Evolutionary conservation across 2,113 vertebrate genomes (phyloP).

Genomic region (Eptesicus fuscus): DNA sequence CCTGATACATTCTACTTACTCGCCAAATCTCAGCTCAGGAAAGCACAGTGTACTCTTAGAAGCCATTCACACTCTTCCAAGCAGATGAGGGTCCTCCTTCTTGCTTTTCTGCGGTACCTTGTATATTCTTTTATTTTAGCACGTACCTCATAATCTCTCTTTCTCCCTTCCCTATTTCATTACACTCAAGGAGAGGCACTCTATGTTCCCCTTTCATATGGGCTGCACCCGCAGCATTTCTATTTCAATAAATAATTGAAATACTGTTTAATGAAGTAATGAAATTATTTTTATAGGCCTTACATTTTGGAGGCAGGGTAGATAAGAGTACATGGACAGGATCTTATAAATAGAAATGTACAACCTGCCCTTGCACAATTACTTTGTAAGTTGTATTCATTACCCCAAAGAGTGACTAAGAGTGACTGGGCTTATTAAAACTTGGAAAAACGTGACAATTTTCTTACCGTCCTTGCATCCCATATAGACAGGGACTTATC

Average conservation of each 20-base stretch:
- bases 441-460: neutral
- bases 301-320: neutral
- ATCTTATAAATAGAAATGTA: neutral
- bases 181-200: neutral
- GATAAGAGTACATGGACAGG: neutral
- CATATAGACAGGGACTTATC: conserved; percentile 83
- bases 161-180: neutral
- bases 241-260: neutral
- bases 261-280: neutral
- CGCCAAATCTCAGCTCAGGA: neutral
- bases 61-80: neutral
- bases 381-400: neutral
- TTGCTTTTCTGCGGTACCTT: neutral
- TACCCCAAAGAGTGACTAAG: neutral
- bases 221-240: neutral
- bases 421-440: neutral
- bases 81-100: neutral
- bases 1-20: neutral
- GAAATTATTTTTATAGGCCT: neutral
- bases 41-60: neutral
- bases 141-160: neutral
- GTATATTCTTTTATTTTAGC: neutral
- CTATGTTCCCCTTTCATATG: neutral
- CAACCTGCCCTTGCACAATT: neutral
- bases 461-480: conserved; percentile 81